Evolutionary conservation across 1,140 invertebrate genomes (phyloP).

Genomic region (Drosophila kikkawai): DNA sequence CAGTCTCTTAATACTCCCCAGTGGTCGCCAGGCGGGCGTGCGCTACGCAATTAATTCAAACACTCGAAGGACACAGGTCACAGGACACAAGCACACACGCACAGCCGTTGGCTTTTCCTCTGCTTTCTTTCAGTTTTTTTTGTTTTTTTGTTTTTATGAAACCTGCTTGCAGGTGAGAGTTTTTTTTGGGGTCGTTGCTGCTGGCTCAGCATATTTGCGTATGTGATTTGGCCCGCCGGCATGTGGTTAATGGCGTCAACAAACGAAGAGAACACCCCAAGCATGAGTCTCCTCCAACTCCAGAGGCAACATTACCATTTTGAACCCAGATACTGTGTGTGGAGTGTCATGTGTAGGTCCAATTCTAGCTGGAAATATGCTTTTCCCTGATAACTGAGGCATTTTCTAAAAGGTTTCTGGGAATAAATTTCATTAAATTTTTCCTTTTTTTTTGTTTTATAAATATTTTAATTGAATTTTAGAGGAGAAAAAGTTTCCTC

Average conservation of each 20-base stretch:
- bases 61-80: slow-evolving; percentile 74
- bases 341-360: slow-evolving; percentile 16
- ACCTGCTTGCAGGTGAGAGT: not conserved
- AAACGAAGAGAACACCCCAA: slow-evolving; percentile 50
- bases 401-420: slow-evolving; percentile 7
- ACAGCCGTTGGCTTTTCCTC: slow-evolving; percentile 3
- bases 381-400: slow-evolving; percentile 8
- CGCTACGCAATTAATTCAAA: slow-evolving; percentile 81
- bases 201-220: slow-evolving; percentile 59
- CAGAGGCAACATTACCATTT: slow-evolving; percentile 10
- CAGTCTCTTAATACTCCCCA: not conserved
- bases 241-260: slow-evolving; percentile 75
- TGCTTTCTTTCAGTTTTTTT: not conserved
- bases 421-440: not conserved
- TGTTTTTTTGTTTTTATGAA: not conserved
- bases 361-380: not conserved
- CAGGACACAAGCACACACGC: slow-evolving; percentile 37
- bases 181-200: slow-evolving; percentile 14
- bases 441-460: not conserved
- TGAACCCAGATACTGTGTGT: not conserved
- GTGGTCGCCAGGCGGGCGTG: slow-evolving; percentile 76
- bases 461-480: not conserved
- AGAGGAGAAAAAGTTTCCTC: not conserved
- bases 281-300: not conserved
- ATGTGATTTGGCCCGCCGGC: slow-evolving; percentile 66